Evolutionary conservation across 2,113 vertebrate genomes (phyloP).

Genomic region (Gopherus flavomarginatus): DNA sequence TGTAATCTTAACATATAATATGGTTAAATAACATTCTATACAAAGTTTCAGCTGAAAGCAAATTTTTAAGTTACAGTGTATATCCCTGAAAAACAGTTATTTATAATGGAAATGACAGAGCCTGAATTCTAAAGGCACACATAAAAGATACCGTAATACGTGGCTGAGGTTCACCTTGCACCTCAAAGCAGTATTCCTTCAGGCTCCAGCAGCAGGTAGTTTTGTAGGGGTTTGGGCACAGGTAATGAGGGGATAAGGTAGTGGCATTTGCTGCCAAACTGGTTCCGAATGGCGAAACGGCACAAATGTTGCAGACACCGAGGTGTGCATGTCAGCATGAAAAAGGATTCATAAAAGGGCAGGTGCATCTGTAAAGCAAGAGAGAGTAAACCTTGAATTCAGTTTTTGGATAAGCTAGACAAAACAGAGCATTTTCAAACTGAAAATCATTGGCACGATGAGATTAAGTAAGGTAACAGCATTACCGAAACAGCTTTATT

Average conservation of each 20-base stretch:
- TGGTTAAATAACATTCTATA: background rate
- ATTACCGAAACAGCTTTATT: background rate
- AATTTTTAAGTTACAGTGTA: background rate
- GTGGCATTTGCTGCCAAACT: conserved; percentile 65
- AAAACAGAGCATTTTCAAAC: background rate
- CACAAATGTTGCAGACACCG: conserved; percentile 80
- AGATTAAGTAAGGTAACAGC: background rate
- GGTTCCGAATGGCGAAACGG: conserved; percentile 60
- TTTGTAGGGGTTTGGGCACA: conserved; percentile 68
- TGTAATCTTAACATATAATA: background rate
- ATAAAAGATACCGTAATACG: rapidly evolving
- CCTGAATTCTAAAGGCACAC: background rate
- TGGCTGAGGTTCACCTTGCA: rapidly evolving
- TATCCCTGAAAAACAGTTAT: background rate
- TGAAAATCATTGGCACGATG: background rate
- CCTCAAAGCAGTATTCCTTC: conserved; percentile 70
- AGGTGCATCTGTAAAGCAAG: conserved; percentile 71
- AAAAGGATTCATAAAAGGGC: conserved; percentile 78
- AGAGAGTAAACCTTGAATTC: background rate
- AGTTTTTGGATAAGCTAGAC: rapidly evolving
- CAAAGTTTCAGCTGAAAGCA: background rate
- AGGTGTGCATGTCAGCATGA: conserved; percentile 37
- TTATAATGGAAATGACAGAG: rapidly evolving
- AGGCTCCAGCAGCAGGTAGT: conserved; percentile 80
- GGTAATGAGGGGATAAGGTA: conserved; percentile 72